Evolutionary conservation across 2,113 vertebrate species (phyloP).

Genomic region (Sorex fumeus): DNA sequence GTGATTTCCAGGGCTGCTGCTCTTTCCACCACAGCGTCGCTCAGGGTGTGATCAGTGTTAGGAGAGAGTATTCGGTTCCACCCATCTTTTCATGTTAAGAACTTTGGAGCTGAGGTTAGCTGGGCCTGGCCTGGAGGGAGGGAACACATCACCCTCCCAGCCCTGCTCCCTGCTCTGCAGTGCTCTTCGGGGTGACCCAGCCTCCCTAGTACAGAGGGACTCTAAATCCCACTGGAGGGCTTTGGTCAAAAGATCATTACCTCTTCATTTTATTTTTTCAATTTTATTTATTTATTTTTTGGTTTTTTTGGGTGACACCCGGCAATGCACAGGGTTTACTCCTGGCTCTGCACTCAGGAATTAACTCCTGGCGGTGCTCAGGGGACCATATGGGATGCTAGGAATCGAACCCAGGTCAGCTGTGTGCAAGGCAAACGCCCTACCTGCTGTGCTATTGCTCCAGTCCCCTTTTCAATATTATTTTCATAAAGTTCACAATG

Average conservation of each 20-base stretch:
- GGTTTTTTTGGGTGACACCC: too few relatives aligned
- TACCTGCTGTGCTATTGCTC: too few relatives aligned
- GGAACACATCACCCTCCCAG: not conserved
- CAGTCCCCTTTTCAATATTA: too few relatives aligned
- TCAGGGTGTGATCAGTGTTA: not conserved
- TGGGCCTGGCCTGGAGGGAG: not conserved
- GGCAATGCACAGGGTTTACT: too few relatives aligned
- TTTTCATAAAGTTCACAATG: too few relatives aligned
- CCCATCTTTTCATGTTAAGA: not conserved
- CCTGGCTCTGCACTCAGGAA: too few relatives aligned
- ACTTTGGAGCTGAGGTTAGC: not conserved
- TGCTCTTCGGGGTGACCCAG: not conserved
- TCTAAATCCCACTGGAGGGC: not conserved
- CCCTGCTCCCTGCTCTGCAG: not conserved
- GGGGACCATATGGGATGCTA: too few relatives aligned
- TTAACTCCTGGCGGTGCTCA: too few relatives aligned
- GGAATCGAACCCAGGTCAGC: too few relatives aligned
- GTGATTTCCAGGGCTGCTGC: not conserved
- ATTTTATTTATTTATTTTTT: too few relatives aligned
- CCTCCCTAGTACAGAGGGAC: not conserved
- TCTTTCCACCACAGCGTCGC: not conserved
- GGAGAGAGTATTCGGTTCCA: not conserved
- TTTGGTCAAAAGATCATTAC: not conserved
- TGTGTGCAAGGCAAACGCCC: too few relatives aligned
- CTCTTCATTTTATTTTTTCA: too few relatives aligned